These are phyloP conservation scores for Callithrix jacchus DNA, from an alignment of 2,113 vertebrate genomes.

Conservation along the genomic window DNA sequence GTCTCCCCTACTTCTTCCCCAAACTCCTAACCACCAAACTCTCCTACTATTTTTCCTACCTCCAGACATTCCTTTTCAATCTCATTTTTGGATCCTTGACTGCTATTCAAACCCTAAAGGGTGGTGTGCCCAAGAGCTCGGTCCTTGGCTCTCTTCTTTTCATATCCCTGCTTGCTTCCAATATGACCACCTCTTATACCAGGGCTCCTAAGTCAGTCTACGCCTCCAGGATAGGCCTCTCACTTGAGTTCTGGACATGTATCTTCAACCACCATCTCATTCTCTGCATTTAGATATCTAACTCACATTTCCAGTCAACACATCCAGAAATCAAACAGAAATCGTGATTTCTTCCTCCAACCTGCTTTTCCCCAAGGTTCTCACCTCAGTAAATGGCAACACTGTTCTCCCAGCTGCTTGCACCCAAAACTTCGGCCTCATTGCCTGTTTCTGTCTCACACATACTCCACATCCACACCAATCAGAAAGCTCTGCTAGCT, in stretches of 20 bases:
- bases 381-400: neutral
- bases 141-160: neutral
- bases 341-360: neutral
- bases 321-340: neutral
- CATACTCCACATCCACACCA: neutral
- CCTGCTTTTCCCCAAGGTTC: neutral
- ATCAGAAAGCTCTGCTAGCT: neutral
- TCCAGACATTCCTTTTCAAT: neutral
- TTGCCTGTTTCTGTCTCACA: neutral
- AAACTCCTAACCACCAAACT: neutral
- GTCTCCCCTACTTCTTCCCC: neutral
- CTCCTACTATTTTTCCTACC: neutral
- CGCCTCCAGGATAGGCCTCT: neutral
- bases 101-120: neutral
- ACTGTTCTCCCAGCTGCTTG: neutral
- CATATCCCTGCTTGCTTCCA: neutral
- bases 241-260: neutral
- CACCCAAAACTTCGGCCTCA: neutral
- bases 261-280: neutral
- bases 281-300: neutral
- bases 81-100: neutral
- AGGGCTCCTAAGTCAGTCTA: neutral
- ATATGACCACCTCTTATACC: neutral
- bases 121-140: neutral
- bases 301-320: neutral